These are phyloP conservation scores for Sycon ciliatum DNA, from an alignment of 37 sponge, comb jelly and placozoan species.

Conservation along the genomic window DNA sequence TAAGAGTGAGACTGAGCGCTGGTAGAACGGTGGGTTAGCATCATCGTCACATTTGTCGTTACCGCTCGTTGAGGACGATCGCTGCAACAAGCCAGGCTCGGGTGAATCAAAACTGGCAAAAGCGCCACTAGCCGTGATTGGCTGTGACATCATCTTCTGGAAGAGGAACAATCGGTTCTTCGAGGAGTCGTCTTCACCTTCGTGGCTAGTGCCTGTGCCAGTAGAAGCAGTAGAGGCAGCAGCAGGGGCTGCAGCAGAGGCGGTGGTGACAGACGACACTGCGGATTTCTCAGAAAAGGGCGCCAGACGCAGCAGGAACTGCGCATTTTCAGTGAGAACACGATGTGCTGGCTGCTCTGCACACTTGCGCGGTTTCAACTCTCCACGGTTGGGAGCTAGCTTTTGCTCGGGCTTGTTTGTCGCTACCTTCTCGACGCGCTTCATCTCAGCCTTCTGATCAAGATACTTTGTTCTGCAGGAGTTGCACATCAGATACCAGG, in stretches of 20 bases:
- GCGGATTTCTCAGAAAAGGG: constrained; percentile 20
- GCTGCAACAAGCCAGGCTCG: no score
- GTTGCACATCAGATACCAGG: constrained; percentile 97
- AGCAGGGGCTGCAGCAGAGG: no score
- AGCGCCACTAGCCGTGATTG: no score
- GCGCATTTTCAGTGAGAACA: constrained; percentile 63
- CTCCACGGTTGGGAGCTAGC: constrained; percentile 44
- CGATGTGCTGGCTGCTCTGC: constrained; percentile 39
- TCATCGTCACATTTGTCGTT: no score
- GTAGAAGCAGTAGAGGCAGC: no score
- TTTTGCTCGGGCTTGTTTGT: constrained; percentile 22
- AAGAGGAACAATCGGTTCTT: no score
- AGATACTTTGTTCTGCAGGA: constrained; percentile 77
- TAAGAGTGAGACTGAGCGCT: no score
- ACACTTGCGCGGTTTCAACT: constrained; percentile 54
- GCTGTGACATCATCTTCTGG: no score
- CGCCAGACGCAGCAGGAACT: constrained; percentile 71
- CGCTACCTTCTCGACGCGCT: constrained; percentile 28
- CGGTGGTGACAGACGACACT: no score
- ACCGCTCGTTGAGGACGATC: no score
- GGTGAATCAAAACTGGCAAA: no score
- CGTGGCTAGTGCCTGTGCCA: constrained; percentile 34
- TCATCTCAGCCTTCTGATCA: constrained; percentile 51
- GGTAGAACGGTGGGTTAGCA: no score
- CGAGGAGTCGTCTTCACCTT: constrained; percentile 49